phyloP scores from a whole-genome alignment of 2,113 vertebrate genomes.

The Machaerirhynchus nigripectus region DNA sequence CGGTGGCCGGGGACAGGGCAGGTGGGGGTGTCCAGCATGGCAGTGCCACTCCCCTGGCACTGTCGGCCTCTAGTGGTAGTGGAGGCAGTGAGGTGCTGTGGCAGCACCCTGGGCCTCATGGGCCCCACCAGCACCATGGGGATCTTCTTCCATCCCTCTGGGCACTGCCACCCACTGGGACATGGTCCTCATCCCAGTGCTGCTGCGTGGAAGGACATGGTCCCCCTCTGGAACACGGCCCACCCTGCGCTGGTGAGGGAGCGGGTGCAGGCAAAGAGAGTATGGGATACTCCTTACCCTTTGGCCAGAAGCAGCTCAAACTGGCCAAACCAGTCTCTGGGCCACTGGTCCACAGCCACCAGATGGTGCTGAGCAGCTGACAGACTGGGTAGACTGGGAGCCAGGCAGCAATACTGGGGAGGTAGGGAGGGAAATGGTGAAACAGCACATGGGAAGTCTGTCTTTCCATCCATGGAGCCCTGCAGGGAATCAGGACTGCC shows the following conservation, averaged over 20 bases:
- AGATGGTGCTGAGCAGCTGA: background rate
- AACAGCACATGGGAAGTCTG: background rate
- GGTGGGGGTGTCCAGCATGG: background rate
- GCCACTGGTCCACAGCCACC: background rate
- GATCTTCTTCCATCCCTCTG: background rate
- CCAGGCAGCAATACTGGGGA: background rate
- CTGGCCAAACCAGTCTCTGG: background rate
- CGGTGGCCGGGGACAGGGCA: fast-evolving
- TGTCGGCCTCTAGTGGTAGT: slow-evolving; percentile 45
- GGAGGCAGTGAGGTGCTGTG: background rate
- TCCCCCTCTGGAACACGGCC: background rate
- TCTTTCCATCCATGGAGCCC: background rate
- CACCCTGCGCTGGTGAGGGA: background rate
- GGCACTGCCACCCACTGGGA: background rate
- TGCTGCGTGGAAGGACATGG: background rate
- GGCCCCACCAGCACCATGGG: background rate
- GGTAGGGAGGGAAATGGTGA: background rate
- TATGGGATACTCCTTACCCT: background rate
- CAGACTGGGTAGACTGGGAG: background rate
- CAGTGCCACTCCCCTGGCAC: fast-evolving
- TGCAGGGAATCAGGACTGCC: background rate
- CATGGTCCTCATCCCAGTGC: background rate
- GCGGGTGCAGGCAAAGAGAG: fast-evolving
- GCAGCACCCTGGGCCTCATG: background rate
- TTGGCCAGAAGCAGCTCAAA: background rate